Conservation (phyloP, 2,797 vertebrate genomes). For the Austrolebias charrua region DNA sequence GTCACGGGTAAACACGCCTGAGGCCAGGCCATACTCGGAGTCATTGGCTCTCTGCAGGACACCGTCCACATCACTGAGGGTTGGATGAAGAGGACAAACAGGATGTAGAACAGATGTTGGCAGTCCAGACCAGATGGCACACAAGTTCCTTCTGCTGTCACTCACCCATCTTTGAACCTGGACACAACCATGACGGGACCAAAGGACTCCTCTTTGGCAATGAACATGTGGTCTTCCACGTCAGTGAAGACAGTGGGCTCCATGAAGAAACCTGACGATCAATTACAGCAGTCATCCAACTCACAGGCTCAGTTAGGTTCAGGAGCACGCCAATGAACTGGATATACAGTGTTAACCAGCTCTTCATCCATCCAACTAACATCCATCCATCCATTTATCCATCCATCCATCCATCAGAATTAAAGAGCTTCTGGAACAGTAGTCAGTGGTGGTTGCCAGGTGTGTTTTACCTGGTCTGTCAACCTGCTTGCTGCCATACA, state of each 20-base stretch:
- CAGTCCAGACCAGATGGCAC: fast-evolving
- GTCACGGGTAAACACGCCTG: conserved; percentile 87
- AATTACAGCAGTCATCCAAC: not conserved
- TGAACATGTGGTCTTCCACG: conserved; percentile 95
- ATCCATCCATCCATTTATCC: too few species aligned
- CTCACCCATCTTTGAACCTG: conserved; percentile 92
- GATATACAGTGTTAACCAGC: too few species aligned
- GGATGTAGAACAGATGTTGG: not conserved
- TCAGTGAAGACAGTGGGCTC: conserved; percentile 94
- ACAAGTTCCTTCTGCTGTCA: not conserved
- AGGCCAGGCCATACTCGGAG: conserved; percentile 87
- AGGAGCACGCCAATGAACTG: too few species aligned
- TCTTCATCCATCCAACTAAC: too few species aligned
- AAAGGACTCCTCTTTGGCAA: conserved; percentile 96
- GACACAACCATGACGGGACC: conserved; percentile 97
- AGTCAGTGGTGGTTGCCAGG: too few species aligned
- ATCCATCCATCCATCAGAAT: not conserved
- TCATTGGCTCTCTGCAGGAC: conserved; percentile 85
- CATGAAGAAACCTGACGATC: conserved; percentile 90
- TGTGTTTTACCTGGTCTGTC: conserved; percentile 82
- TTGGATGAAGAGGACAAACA: not conserved
- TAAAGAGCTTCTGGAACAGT: too few species aligned
- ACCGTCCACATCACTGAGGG: conserved; percentile 78
- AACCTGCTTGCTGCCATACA: conserved; percentile 84
- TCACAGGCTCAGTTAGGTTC: not conserved